These are phyloP conservation scores for Lutjanus campechanus DNA, from an alignment of 2,797 vertebrate species.

Conservation along the genomic window DNA sequence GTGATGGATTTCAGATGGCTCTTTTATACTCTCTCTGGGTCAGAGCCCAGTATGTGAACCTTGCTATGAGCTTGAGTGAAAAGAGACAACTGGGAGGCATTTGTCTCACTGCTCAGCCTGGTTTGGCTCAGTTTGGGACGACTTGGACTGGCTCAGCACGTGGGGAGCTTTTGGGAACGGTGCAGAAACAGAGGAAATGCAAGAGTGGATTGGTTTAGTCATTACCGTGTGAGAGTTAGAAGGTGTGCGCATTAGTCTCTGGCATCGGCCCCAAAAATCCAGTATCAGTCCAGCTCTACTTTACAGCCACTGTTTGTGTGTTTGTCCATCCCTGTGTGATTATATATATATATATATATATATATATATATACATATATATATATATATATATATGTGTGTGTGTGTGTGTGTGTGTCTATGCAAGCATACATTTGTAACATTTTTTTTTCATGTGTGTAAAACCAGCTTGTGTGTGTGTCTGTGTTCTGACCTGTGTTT, in stretches of 20 bases:
- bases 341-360: no score
- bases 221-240: conserved; percentile 5
- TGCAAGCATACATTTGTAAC: conserved; percentile 22
- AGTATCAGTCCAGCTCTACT: no score
- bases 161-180: conserved; percentile 40
- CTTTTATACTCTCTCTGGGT: conserved; percentile 49
- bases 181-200: conserved; percentile 40
- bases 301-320: not conserved
- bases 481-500: conserved; percentile 53
- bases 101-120: conserved; percentile 57
- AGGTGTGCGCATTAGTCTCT: not conserved
- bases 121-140: conserved; percentile 53
- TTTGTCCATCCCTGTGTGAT: not conserved
- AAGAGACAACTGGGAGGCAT: conserved; percentile 57
- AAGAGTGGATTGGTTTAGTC: conserved; percentile 38
- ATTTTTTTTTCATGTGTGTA: conserved; percentile 15
- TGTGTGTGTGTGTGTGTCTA: conserved; percentile 20
- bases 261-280: no score
- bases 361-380: no score
- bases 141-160: conserved; percentile 36
- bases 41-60: conserved; percentile 53
- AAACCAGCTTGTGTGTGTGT: conserved; percentile 4
- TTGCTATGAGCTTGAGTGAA: conserved; percentile 41
- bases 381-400: no score
- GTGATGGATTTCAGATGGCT: conserved; percentile 63